These are phyloP conservation scores for Blastobasis adustella DNA, from an alignment of 2,888 invertebrate genomes.

Conservation along the genomic window DNA sequence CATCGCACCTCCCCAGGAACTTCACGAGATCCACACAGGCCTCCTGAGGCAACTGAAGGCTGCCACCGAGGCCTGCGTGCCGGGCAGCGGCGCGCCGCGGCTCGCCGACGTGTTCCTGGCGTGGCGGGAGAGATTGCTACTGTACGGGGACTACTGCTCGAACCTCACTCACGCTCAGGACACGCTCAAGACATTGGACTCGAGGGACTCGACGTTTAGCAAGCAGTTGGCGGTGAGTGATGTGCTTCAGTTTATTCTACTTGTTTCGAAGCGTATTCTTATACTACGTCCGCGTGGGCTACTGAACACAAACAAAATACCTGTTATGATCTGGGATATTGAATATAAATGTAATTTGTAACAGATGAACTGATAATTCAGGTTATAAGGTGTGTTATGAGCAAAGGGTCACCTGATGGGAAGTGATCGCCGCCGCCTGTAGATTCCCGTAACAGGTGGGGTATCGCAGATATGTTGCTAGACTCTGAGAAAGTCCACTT, in stretches of 20 bases:
- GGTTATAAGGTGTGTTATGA: too few species aligned
- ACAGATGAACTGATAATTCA: too few species aligned
- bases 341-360: too few species aligned
- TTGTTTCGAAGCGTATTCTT: not conserved
- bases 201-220: constrained; percentile 78
- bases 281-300: too few species aligned
- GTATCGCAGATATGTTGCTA: too few species aligned
- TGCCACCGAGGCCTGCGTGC: constrained; percentile 78
- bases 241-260: not conserved
- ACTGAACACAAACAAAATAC: too few species aligned
- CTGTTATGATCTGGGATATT: too few species aligned
- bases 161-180: constrained; percentile 93
- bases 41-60: constrained; percentile 87
- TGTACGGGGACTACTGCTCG: constrained; percentile 97
- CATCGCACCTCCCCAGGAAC: constrained; percentile 71
- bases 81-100: constrained; percentile 58
- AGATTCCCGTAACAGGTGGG: too few species aligned
- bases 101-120: constrained; percentile 91
- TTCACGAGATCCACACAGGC: constrained; percentile 89
- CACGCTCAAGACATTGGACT: constrained; percentile 84
- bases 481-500: too few species aligned
- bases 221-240: constrained; percentile 79
- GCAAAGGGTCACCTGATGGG: too few species aligned
- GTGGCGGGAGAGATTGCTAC: constrained; percentile 91
- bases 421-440: too few species aligned